Percentiles rank a stretch among this genome's conserved stretches.
Conservation (phyloP, 2,113 vertebrate genomes). For the Candoia aspera region DNA sequence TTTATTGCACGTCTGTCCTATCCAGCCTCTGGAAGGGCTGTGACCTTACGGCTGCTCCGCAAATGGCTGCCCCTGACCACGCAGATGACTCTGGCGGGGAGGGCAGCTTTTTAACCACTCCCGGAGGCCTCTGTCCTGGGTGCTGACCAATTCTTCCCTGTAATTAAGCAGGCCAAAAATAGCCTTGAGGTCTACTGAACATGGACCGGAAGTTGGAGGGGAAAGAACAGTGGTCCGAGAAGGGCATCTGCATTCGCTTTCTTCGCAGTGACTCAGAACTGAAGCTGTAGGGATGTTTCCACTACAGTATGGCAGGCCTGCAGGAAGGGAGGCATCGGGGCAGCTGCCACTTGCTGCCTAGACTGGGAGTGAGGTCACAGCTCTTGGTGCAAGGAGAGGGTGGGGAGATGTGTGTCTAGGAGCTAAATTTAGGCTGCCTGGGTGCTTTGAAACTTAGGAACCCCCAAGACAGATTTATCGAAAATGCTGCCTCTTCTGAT, state of each 20-base stretch:
- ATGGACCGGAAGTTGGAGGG: constrained; percentile 50
- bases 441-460: neutral
- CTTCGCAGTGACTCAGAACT: rapidly evolving
- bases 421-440: neutral
- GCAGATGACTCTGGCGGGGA: neutral
- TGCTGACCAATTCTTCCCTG: constrained; percentile 52
- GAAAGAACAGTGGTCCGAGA: constrained; percentile 29
- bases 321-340: too few relatives aligned
- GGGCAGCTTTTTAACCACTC: neutral
- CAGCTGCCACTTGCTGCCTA: neutral
- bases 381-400: neutral
- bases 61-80: neutral
- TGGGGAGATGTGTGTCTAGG: neutral
- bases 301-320: neutral
- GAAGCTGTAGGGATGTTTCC: neutral
- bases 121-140: neutral
- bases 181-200: constrained; percentile 38
- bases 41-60: neutral
- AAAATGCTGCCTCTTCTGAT: neutral
- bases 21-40: neutral
- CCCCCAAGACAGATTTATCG: neutral
- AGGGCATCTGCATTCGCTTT: constrained; percentile 22
- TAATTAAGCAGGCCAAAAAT: constrained; percentile 69
- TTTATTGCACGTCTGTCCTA: too few relatives aligned
- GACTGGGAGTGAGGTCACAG: neutral